Base-by-base conservation (phyloP, 2,888 invertebrate genomes). In the Chloromyia formosa region DNA sequence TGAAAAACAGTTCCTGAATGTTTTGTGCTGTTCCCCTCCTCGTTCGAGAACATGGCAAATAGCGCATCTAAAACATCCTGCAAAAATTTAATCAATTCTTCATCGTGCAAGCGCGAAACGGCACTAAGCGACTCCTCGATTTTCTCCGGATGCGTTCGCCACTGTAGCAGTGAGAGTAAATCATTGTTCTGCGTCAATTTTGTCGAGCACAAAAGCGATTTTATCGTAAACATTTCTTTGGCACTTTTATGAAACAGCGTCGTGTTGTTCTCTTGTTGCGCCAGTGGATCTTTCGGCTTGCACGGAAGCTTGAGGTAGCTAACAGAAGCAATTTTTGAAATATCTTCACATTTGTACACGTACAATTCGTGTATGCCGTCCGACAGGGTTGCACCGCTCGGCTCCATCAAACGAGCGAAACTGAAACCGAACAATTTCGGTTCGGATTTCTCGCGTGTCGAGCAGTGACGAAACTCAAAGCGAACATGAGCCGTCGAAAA, bases 141-240 rank as follows among this genome's bases (percentile, higher is more conserved):
- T 80, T 92, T 90, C 78, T 95, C 94, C 0, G 95, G 95, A 80
- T 93, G 92, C 0, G 93, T 92, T 78, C 95, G 93, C 97, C 97
- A 97, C 84, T 96, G 94, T 1, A 98, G 87, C 58, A 97, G 85
- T 4, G 95, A 94, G 76, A 97, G 85, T 40, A 97, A 87, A 86
- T 97, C 96, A 81, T 94, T 93, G 82, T 97, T 97, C 85, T 97
- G 97, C 0, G 98, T 97, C 9, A 97, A 87, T 84, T 98, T 98
- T n/a, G 97, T 97, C 22, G 97, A 97, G 84, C 96, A 97, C 23
- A 98, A 87, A 54, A 95, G 84, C 0, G 97, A 96, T 80, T 90
- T 91, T 10, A 97, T 90, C 56, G 90, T 90, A 76, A 96, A 92
- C 14, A 90, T 89, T 86, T 97, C 97, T 84, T 94, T 94, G 77